Evolutionary conservation across 2,797 vertebrate species (phyloP).

Genomic region (Rhynchonycteris naso): DNA sequence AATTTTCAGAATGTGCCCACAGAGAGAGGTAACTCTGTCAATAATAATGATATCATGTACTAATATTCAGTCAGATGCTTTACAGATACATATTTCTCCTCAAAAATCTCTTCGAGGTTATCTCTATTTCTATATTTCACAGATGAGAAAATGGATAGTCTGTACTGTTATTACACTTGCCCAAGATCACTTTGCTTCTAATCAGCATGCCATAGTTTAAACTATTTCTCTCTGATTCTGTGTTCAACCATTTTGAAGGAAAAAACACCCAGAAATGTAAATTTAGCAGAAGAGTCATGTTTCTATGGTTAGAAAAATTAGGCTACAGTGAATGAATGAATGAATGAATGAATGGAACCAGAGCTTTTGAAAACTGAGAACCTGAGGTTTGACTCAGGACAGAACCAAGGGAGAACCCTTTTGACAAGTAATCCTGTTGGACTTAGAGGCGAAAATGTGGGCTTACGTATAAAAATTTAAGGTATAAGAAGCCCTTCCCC

Average conservation of each 20-base stretch:
- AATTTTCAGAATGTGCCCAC: not conserved
- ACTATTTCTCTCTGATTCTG: not conserved
- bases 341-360: not conserved
- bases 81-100: not conserved
- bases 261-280: not conserved
- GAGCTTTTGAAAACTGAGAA: not conserved
- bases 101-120: not conserved
- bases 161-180: not conserved
- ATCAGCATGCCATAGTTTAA: not conserved
- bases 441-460: not conserved
- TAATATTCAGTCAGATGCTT: not conserved
- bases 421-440: not conserved
- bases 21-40: not conserved
- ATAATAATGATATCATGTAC: not conserved
- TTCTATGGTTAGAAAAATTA: not conserved
- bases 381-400: not conserved
- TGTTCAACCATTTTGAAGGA: not conserved
- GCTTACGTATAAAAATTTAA: not conserved
- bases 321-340: not conserved
- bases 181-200: not conserved
- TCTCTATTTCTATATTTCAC: not conserved
- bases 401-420: constrained; percentile 3
- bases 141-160: not conserved
- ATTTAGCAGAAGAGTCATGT: not conserved
- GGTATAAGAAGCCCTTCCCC: not conserved